Base-by-base conservation (phyloP, 1,140 invertebrate species). In the Micrasema minimum region DNA sequence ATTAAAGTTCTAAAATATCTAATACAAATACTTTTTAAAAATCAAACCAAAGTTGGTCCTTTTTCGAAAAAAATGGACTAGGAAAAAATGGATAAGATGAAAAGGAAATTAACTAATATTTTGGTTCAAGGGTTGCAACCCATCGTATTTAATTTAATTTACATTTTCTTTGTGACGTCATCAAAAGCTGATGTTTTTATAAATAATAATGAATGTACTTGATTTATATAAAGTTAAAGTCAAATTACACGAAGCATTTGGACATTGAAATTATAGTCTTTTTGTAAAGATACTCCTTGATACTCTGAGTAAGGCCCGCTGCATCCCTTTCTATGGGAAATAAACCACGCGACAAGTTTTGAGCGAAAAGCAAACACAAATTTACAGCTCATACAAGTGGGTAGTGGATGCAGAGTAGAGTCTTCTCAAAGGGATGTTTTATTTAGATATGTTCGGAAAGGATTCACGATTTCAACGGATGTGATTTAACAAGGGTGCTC, bases 281-380 rank as follows among this genome's bases (percentile, higher is more conserved):
- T 45, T 12, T 45, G 11, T 45, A 4, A 7, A 31, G 26, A 31
- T 31, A 31, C 26, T 31, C 26, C 7, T 2, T 4, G 26, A 31
- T 31, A 31, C 26, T 31, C 26, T 31, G 26, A 31, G 7, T 31
- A 31, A 2, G 7, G 3, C 26, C 26, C 26, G 26, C 7, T 31
- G 26, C 26, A 31, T 31, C 26, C 16, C 38, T 12, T 50, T 57
- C 65, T 57, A 41, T 67, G 38, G 22, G 45, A 67, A 71, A 66
- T 55, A 43, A 67, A 61, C 64, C 65, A 35, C 65, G 57, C 31
- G 65, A 61, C 55, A 62, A 59, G 53, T 67, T 72, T 72, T 67
- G 53, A 72, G 71, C 64, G 66, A 73, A 68, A 59, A 65, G 71
- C 61, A 73, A 73, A 73, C 71, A 69, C 66, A 59, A 67, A 57